Base-by-base conservation (phyloP, 1,140 invertebrate species). In the Dufourea novaeangliae region DNA sequence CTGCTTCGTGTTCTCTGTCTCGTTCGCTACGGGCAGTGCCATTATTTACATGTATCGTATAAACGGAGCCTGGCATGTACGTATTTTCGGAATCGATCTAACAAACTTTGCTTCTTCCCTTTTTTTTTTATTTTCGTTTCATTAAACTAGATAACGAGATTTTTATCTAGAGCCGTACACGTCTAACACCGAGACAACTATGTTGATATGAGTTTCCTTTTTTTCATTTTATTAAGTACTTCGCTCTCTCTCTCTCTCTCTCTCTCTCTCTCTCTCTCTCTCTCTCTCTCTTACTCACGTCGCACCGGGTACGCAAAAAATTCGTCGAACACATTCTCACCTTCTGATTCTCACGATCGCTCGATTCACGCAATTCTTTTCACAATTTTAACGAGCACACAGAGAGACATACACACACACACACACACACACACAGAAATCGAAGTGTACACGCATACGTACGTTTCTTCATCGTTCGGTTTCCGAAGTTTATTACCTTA, bases 121-220 rank as follows among this genome's bases (percentile, higher is more conserved):
- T 29, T 7, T 50, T 22, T 50, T n/a, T n/a, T n/a, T n/a, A n/a
- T 22, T n/a, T 11, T 20, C 52, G 22, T 20, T 88, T 90, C 84
- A 91, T 90, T 87, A 90, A 91, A 92, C 89, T 92, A 92, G 89
- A 91, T 92, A 92, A 92, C 91, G 91, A 92, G 88, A 90, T 89
- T 91, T 91, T 90, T 91, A 91, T 88, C 90, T 91, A 91, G 87
- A 84, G 80, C 87, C 90, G 88, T 91, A 91, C 90, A 91, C 88
- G 86, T 89, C 91, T 92, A 92, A 92, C 91, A 92, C 84, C 88
- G 88, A 92, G 89, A 91, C 85, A 92, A 91, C 90, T 90, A 90
- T 88, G 64, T 82, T 92, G 91, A 92, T 92, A 92, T 92, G 91
- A 90, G 91, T 91, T 90, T 88, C 54, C 56, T 80, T 72, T 77